Percentiles rank a stretch among this genome's conserved stretches.
These are phyloP conservation scores for Calephelis perditalis DNA, from an alignment of 2,888 invertebrate species.

Conservation along the genomic window DNA sequence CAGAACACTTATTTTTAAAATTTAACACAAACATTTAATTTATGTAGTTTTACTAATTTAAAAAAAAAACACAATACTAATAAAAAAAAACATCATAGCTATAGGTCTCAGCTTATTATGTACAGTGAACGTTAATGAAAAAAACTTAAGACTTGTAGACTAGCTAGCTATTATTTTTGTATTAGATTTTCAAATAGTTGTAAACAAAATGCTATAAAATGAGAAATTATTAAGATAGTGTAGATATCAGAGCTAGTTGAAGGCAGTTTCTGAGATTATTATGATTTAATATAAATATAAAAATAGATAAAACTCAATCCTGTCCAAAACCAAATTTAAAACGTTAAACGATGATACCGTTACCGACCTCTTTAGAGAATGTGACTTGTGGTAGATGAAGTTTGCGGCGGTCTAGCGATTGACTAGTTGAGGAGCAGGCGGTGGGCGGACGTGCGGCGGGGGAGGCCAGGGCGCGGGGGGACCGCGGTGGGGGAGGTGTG, in stretches of 20 bases:
- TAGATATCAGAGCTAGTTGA: too few species aligned
- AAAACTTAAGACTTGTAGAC: too few species aligned
- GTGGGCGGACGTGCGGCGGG: constrained; percentile 80
- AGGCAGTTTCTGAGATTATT: too few species aligned
- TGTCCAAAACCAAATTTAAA: constrained; percentile 6
- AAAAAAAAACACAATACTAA: too few species aligned
- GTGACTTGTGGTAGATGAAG: constrained; percentile 89
- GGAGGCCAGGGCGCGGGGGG: constrained; percentile 57
- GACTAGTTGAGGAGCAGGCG: constrained; percentile 83
- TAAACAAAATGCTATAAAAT: too few species aligned
- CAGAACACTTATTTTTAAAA: too few species aligned
- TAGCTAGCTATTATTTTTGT: not conserved
- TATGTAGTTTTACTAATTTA: too few species aligned
- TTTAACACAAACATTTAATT: too few species aligned
- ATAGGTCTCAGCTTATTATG: too few species aligned
- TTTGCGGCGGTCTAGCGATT: constrained; percentile 79
- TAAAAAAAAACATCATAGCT: too few species aligned
- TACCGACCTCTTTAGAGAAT: constrained; percentile 95
- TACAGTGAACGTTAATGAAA: too few species aligned
- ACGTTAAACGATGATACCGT: constrained; percentile 86
- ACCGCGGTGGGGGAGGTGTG: constrained; percentile 65
- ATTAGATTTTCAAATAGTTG: not conserved
- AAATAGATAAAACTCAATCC: constrained; percentile 14
- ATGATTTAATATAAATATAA: not conserved
- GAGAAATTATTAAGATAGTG: too few species aligned